Conservation (phyloP, 1,140 invertebrate species). For the Drosophila nikananu region DNA sequence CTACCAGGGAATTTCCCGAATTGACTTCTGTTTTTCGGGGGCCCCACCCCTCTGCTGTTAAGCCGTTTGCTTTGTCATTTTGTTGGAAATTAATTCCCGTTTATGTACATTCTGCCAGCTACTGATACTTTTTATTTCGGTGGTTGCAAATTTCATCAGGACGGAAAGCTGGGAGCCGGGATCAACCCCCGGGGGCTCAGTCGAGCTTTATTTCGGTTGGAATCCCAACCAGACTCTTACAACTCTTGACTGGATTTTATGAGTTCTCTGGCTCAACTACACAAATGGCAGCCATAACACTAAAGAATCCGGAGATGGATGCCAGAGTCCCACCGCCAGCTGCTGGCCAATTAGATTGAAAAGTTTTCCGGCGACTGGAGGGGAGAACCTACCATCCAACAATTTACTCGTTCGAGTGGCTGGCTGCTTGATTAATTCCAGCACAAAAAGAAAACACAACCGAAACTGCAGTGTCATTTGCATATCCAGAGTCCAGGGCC, state of each 20-base stretch:
- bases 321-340: conserved; percentile 34
- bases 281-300: conserved; percentile 76
- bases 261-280: conserved; percentile 75
- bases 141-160: conserved; percentile 77
- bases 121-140: conserved; percentile 63
- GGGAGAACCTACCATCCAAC: conserved; percentile 15
- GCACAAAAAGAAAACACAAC: conserved; percentile 17
- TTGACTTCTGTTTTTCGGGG: conserved; percentile 29
- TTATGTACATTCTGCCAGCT: conserved; percentile 61
- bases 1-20: conserved; percentile 10
- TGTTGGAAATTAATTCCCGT: conserved; percentile 73
- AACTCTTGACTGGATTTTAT: conserved; percentile 77
- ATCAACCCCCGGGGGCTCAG: conserved; percentile 18
- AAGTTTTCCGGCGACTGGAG: conserved; percentile 44
- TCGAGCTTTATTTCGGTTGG: conserved; percentile 45
- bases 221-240: conserved; percentile 41
- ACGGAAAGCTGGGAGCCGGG: conserved; percentile 7
- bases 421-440: conserved; percentile 48
- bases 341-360: conserved; percentile 77
- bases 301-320: conserved; percentile 64
- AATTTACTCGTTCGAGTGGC: conserved; percentile 49
- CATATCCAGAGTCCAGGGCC: conserved; percentile 52
- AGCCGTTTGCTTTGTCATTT: conserved; percentile 65
- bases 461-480: conserved; percentile 74
- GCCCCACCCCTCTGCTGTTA: conserved; percentile 60